Evolutionary conservation across 2,797 vertebrate genomes (phyloP).

Genomic region (Netta rufina): DNA sequence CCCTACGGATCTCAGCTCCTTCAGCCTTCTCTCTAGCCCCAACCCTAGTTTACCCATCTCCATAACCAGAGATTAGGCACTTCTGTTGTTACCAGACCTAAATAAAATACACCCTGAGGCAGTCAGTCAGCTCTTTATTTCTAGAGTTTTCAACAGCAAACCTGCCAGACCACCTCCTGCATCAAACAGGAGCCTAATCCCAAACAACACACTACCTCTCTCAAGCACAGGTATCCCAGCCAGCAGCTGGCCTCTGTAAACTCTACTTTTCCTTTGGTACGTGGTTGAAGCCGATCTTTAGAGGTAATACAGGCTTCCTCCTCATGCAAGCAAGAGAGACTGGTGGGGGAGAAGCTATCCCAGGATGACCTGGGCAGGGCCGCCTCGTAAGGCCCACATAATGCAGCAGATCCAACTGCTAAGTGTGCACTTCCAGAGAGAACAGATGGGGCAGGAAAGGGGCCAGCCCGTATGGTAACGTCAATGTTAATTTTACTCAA

Average conservation of each 20-base stretch:
- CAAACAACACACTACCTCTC: background rate
- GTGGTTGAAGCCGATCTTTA: background rate
- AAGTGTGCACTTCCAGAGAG: background rate
- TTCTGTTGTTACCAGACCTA: background rate
- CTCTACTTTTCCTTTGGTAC: background rate
- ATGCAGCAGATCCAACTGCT: background rate
- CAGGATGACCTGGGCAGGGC: background rate
- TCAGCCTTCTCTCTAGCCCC: background rate
- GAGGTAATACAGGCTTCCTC: background rate
- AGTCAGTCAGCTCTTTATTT: background rate
- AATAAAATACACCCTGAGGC: background rate
- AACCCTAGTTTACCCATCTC: background rate
- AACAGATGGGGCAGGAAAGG: background rate
- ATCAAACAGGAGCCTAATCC: background rate
- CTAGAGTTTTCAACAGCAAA: background rate
- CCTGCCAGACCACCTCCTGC: background rate
- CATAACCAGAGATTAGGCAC: background rate
- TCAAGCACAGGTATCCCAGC: background rate
- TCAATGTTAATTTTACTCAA: background rate
- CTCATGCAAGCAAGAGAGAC: background rate
- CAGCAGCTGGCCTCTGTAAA: accelerated
- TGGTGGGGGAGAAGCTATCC: background rate
- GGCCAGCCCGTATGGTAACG: background rate
- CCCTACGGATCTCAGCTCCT: background rate
- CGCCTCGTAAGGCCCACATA: accelerated